A percentile compares a stretch with the other conserved stretches of the same genome.
These are phyloP conservation scores for Megaceryle maxima DNA, from an alignment of 2,113 vertebrate genomes.

Conservation along the genomic window DNA sequence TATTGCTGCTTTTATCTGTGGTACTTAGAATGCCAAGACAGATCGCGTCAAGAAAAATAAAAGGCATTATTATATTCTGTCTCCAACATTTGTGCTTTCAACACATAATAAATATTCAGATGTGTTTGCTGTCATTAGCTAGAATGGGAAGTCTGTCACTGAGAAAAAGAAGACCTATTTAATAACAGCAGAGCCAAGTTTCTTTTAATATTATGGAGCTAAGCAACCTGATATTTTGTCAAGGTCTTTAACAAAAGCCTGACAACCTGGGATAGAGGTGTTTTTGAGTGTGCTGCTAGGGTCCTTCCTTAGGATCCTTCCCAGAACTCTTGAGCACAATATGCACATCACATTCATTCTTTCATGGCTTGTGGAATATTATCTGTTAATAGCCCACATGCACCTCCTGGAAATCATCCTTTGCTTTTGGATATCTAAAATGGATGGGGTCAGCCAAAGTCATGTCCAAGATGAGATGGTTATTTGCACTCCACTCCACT, in stretches of 20 bases:
- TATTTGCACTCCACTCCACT: not conserved
- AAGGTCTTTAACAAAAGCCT: not conserved
- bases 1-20: slow-evolving; percentile 8
- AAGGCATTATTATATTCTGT: slow-evolving; percentile 20
- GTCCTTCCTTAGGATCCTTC: not conserved
- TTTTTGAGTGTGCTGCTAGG: not conserved
- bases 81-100: slow-evolving; percentile 6
- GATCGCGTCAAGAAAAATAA: not conserved
- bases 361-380: not conserved
- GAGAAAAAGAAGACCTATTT: not conserved
- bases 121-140: slow-evolving; percentile 32
- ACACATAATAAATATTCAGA: slow-evolving; percentile 40
- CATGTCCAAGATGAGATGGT: not conserved
- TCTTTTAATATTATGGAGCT: not conserved
- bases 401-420: not conserved
- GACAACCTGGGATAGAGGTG: not conserved
- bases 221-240: not conserved
- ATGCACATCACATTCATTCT: not conserved
- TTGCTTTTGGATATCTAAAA: not conserved
- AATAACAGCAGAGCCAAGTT: not conserved
- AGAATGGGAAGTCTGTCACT: not conserved
- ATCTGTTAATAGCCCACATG: not conserved
- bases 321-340: not conserved
- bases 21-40: not conserved
- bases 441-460: not conserved